These are phyloP conservation scores for Archegozetes longisetosus DNA, from an alignment of 1,140 invertebrate species.

Conservation along the genomic window DNA sequence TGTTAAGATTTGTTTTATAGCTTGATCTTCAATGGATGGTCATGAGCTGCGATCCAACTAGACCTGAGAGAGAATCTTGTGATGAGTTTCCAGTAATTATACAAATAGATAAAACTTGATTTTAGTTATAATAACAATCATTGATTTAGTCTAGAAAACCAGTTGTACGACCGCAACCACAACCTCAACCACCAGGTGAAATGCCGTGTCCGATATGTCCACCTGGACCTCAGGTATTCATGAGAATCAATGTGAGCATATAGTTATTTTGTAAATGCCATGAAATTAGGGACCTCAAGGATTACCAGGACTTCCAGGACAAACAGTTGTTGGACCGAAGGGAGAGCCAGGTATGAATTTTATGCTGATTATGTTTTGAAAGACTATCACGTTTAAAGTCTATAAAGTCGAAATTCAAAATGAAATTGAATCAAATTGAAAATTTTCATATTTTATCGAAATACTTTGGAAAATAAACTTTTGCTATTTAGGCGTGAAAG, in stretches of 20 bases:
- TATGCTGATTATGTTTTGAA: neutral
- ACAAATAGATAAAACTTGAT: neutral
- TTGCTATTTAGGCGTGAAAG: slow-evolving; percentile 19
- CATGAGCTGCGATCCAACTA: slow-evolving; percentile 54
- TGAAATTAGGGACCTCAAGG: slow-evolving; percentile 35
- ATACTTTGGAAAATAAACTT: no score
- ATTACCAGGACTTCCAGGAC: slow-evolving; percentile 32
- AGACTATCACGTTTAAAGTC: no score
- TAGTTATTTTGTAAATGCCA: slow-evolving; percentile 25
- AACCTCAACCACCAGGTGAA: slow-evolving; percentile 1
- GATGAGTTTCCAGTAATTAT: slow-evolving; percentile 41
- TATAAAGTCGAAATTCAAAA: slow-evolving; percentile 4
- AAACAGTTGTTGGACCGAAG: slow-evolving; percentile 26
- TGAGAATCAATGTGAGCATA: neutral
- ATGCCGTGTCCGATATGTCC: slow-evolving; percentile 18
- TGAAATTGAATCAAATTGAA: slow-evolving; percentile 13
- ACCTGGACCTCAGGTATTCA: slow-evolving; percentile 26
- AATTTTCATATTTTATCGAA: slow-evolving; percentile 21
- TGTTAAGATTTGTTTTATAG: slow-evolving; percentile 32
- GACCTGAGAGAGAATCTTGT: slow-evolving; percentile 49
- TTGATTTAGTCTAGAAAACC: slow-evolving; percentile 18
- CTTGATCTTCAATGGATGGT: slow-evolving; percentile 66
- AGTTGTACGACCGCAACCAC: slow-evolving; percentile 25
- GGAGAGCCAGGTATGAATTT: slow-evolving; percentile 28
- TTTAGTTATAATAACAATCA: slow-evolving; percentile 10